A percentile compares a stretch with the other conserved stretches of the same genome.
Evolutionary conservation across 2,113 vertebrate species (phyloP).

Genomic region (Oenanthe melanoleuca): DNA sequence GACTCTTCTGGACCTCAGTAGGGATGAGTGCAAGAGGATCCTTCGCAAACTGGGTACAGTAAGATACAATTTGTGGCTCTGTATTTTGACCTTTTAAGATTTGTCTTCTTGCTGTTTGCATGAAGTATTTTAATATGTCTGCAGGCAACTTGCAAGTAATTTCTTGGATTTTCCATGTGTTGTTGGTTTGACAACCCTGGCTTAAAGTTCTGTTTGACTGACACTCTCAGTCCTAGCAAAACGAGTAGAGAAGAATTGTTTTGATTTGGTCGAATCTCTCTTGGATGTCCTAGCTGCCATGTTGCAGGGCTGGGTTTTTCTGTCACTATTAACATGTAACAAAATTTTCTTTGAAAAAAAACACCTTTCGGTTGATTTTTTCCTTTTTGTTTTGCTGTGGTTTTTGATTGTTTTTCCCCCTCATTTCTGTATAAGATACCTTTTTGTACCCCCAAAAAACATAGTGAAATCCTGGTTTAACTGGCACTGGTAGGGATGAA

Average conservation of each 20-base stretch:
- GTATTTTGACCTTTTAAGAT: neutral
- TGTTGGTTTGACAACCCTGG: neutral
- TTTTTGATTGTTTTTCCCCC: neutral
- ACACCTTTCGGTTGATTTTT: fast-evolving
- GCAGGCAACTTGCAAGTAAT: neutral
- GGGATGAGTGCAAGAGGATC: conserved; percentile 97
- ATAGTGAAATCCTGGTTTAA: neutral
- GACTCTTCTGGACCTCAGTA: conserved; percentile 95
- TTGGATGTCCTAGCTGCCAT: neutral
- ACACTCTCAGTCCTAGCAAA: neutral
- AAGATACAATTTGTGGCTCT: conserved; percentile 35
- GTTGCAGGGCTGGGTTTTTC: neutral
- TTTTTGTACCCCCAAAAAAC: neutral
- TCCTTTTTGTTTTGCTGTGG: neutral
- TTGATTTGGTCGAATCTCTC: neutral
- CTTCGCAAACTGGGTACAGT: conserved; percentile 94
- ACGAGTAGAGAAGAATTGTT: neutral
- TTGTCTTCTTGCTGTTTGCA: neutral
- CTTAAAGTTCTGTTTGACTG: neutral
- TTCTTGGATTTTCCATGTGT: conserved; percentile 9
- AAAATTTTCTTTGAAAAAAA: neutral
- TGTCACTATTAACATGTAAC: fast-evolving
- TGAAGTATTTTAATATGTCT: neutral
- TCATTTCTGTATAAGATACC: neutral
- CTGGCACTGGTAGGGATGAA: neutral